phyloP scores from a whole-genome alignment of 2,113 vertebrate genomes.

The Raja brachyura region DNA sequence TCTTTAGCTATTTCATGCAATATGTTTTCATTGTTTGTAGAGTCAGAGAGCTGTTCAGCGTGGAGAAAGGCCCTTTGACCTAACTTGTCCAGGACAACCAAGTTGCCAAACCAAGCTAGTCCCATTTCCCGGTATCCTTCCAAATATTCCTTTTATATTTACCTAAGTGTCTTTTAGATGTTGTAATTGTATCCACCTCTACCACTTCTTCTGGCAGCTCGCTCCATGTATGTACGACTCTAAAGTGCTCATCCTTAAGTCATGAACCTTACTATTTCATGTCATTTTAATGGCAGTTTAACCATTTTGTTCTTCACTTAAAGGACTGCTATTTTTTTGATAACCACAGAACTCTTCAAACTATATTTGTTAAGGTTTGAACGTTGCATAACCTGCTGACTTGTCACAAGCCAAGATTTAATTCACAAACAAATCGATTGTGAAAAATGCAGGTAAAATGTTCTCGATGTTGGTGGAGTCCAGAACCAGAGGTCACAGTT shows the following conservation, averaged over 20 bases:
- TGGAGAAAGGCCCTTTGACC: too few relatives aligned
- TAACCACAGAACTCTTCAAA: background rate
- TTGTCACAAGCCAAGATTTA: background rate
- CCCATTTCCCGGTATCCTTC: too few relatives aligned
- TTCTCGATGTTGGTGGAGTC: too few relatives aligned
- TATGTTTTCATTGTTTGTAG: background rate
- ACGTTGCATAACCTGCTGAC: background rate
- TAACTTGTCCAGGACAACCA: too few relatives aligned
- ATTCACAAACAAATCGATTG: background rate
- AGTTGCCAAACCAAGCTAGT: too few relatives aligned
- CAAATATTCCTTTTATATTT: too few relatives aligned
- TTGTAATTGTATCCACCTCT: too few relatives aligned
- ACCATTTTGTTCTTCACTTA: slow-evolving; percentile 8
- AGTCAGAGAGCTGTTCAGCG: too few relatives aligned
- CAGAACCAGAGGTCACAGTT: too few relatives aligned
- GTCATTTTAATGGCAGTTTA: background rate
- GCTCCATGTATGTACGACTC: too few relatives aligned
- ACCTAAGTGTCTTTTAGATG: too few relatives aligned
- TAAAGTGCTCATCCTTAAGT: background rate
- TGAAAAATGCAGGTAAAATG: background rate
- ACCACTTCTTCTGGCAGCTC: too few relatives aligned
- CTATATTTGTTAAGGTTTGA: background rate
- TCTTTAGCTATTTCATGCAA: background rate
- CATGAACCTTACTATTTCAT: background rate
- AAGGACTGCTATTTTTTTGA: background rate